Conservation (phyloP, 2,888 invertebrate species). For the Cheilosia soror region DNA sequence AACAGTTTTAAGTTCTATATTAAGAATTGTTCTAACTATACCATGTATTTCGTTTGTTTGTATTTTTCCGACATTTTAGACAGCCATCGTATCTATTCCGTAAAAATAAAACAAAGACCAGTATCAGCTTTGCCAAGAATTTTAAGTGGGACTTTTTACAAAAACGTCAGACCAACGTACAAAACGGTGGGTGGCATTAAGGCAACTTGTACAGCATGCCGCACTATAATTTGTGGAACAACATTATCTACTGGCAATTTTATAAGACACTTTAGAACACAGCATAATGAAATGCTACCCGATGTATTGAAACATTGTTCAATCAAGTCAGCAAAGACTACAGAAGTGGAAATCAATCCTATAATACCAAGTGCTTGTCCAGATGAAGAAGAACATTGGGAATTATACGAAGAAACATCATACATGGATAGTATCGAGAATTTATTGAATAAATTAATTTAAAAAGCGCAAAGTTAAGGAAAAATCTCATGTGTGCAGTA, state of each 20-base stretch:
- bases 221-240: slow-evolving; percentile 80
- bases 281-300: slow-evolving; percentile 79
- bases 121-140: slow-evolving; percentile 79
- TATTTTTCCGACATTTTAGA: background rate
- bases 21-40: background rate
- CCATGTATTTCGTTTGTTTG: background rate
- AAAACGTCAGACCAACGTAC: slow-evolving; percentile 80
- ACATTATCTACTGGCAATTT: slow-evolving; percentile 82
- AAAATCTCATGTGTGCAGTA: no score
- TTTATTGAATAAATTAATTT: slow-evolving; percentile 11
- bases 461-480: background rate
- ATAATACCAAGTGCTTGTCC: background rate
- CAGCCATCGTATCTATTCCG: background rate
- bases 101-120: slow-evolving; percentile 33
- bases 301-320: slow-evolving; percentile 32
- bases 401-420: background rate
- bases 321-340: slow-evolving; percentile 4
- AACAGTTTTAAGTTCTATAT: background rate
- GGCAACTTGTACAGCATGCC: slow-evolving; percentile 81
- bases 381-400: slow-evolving; percentile 3
- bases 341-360: slow-evolving; percentile 6
- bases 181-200: slow-evolving; percentile 81
- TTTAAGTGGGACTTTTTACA: slow-evolving; percentile 81
- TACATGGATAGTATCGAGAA: slow-evolving; percentile 13
- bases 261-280: slow-evolving; percentile 80